Evolutionary conservation across 2,888 invertebrate species (phyloP).

Genomic region (Leucoptera coffeella): DNA sequence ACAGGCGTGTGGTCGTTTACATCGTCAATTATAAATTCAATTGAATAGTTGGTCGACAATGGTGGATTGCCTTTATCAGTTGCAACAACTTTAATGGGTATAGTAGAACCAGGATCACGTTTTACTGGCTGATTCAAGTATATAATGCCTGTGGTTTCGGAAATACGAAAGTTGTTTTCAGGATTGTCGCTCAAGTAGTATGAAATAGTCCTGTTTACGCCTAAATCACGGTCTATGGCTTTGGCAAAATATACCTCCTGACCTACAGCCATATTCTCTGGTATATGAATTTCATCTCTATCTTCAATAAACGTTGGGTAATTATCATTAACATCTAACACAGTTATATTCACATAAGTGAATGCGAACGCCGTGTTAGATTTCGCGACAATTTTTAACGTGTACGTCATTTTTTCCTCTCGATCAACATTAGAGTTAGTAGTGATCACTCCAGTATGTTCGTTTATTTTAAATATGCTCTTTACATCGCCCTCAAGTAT

Average conservation of each 20-base stretch:
- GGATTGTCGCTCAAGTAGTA: slow-evolving; percentile 78
- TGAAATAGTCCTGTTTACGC: slow-evolving; percentile 78
- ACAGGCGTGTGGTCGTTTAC: slow-evolving; percentile 95
- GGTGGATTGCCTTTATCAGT: slow-evolving; percentile 77
- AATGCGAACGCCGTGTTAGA: slow-evolving; percentile 70
- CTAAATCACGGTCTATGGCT: slow-evolving; percentile 83
- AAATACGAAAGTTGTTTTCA: slow-evolving; percentile 76
- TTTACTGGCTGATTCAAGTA: slow-evolving; percentile 77
- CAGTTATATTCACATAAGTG: slow-evolving; percentile 71
- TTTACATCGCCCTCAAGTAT: slow-evolving; percentile 77
- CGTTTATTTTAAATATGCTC: slow-evolving; percentile 74
- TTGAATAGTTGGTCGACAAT: slow-evolving; percentile 67
- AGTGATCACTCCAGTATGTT: slow-evolving; percentile 69
- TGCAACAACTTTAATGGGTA: slow-evolving; percentile 75
- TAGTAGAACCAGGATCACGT: slow-evolving; percentile 63
- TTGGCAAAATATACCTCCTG: slow-evolving; percentile 86
- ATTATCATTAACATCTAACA: slow-evolving; percentile 89
- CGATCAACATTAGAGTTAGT: slow-evolving; percentile 78
- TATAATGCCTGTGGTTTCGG: slow-evolving; percentile 81
- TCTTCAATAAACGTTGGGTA: slow-evolving; percentile 76
- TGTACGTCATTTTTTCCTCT: slow-evolving; percentile 71
- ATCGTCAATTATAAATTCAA: slow-evolving; percentile 71
- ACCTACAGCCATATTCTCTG: slow-evolving; percentile 89
- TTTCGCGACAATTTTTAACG: slow-evolving; percentile 73
- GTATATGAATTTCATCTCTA: slow-evolving; percentile 70